Base-by-base conservation (phyloP, 2,888 invertebrate species). In the Uropetala carovei region DNA sequence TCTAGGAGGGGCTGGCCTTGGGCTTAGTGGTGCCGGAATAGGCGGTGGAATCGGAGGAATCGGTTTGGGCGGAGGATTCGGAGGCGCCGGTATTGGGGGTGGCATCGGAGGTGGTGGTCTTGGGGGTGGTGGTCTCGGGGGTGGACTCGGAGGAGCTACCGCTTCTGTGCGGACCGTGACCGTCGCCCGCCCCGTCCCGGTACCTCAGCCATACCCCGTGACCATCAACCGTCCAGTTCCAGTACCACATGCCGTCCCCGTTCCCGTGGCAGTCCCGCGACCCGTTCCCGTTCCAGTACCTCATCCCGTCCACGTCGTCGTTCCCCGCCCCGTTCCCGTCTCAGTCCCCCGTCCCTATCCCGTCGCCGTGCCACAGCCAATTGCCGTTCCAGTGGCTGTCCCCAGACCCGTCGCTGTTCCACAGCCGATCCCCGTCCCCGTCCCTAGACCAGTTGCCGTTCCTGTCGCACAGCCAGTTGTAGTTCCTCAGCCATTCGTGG, bases 271-370 rank as follows among this genome's bases (percentile, higher is more conserved):
- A 0, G 96, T 96, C 0, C 95, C 95, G 4, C 95, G 96, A 0
- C 95, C 95, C 0, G 96, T 96, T 43, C 86, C 86, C n/a, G 57
- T 86, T 9, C 30, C 14, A 10, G 92, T 92, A 0, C 92, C 92
- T 16, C 92, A 75, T 8, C 56, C 92, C 57, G 84, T 92, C 11
- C 92, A 60, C 56, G 92, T 92, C 9, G 68, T 96, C 0, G 95
- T 96, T 4, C 96, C 96, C 0, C 96, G 96, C 91, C 95, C 96
- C 0, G 95, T 96, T 56, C 96, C 96, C 11, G 95, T 96, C 0
- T 95, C 95, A 83, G 95, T 95, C 43, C 95, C 96, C 3, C 94
- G 96, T 8, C 95, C 96, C 0, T 92, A 92, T 60, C 93, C 93
- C 43, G 93, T 93, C 18, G 86, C 93, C 18, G 93, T 93, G 2